Evolutionary conservation across 2,113 vertebrate species (phyloP), one percentile per base, ranked within the genome.

Genomic region (Callopanchax toddi): DNA sequence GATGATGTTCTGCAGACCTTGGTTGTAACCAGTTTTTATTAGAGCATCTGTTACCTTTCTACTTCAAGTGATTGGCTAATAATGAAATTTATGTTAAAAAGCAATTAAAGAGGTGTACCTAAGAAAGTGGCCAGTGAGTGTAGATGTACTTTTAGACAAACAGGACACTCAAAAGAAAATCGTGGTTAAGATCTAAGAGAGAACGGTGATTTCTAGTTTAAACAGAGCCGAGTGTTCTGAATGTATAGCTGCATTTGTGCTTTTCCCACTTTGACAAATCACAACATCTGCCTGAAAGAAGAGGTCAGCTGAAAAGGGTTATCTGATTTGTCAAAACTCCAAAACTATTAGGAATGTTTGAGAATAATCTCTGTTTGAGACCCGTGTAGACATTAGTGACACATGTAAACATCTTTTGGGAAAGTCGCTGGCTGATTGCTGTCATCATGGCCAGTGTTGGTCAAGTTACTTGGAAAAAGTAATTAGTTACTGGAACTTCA

Each of bases 271-370:
- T 8, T 46, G 34, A 66, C 39, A 52, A 43, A 57, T 39, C 42
- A 44, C 34, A 52, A 26, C 25, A 25, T 51, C 8, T 36, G 20
- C 12, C 46, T 63, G 8, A 50, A 17, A 62, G n/a, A 46, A 23
- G 32, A 50, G 6, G 26, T 49, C 25, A 13, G 20, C 10, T 16
- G 17, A 25, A 54, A 8, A 18, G n/a, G 43, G 12, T 8, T n/a
- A 54, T 23, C 25, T 60, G 42, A 53, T 60, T 49, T 54, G 55
- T 60, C 23, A 74, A 66, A 74, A 39, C 7, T 59, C 22, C 7
- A 12, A 9, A 26, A 16, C 4, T 44, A 34, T 52, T 25, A 53
- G 69, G 67, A 85, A 71, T 77, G 63, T 71, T 62, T 59, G 11
- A 46, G 44, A 61, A 59, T 25, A 9, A 37, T 72, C 12, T 74